phyloP scores from a whole-genome alignment of 2,797 vertebrate genomes.

The Cirrhinus molitorella region DNA sequence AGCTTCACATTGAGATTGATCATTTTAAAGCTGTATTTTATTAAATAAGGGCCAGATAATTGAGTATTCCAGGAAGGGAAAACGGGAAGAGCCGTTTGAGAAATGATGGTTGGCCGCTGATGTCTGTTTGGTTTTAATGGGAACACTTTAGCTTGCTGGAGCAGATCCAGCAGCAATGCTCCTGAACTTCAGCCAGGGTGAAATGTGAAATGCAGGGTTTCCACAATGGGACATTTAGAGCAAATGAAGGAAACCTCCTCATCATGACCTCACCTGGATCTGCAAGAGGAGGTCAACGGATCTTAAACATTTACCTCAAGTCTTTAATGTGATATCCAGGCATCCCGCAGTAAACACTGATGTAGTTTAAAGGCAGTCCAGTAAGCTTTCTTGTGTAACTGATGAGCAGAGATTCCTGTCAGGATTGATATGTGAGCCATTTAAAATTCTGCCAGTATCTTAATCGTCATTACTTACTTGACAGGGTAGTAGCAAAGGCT shows the following conservation, averaged over 20 bases:
- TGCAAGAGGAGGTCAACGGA: too few species aligned
- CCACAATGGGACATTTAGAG: background rate
- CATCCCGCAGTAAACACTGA: background rate
- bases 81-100: constrained; percentile 58
- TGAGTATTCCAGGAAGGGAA: constrained; percentile 58
- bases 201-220: background rate
- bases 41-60: constrained; percentile 48
- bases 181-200: background rate
- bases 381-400: background rate
- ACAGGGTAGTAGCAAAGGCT: background rate
- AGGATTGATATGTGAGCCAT: background rate
- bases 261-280: background rate
- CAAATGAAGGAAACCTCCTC: background rate
- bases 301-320: background rate
- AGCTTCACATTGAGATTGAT: constrained; percentile 36
- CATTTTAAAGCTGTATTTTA: constrained; percentile 50
- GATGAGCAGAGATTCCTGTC: background rate
- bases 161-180: constrained; percentile 8
- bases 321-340: background rate
- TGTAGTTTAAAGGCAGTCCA: background rate
- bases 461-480: background rate
- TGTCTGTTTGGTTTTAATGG: constrained; percentile 44
- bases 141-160: constrained; percentile 46
- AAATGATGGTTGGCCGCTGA: constrained; percentile 44
- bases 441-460: background rate